Evolutionary conservation across 2,888 invertebrate species (phyloP).

Genomic region (Himalopsyche kuldschensis): DNA sequence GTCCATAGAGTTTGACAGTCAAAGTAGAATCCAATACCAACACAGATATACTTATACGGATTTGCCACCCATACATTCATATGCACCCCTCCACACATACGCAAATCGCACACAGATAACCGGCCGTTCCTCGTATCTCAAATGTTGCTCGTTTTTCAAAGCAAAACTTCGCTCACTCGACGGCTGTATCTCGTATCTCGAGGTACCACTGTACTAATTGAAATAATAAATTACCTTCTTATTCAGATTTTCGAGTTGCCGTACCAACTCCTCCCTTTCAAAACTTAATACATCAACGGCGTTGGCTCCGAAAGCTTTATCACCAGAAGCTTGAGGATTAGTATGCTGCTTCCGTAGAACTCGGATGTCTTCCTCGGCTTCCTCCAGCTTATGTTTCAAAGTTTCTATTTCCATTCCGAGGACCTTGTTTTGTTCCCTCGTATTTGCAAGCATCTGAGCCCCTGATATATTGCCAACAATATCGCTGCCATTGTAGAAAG

Average conservation of each 20-base stretch:
- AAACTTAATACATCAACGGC: slow-evolving; percentile 50
- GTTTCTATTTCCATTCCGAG: slow-evolving; percentile 66
- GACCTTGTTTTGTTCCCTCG: slow-evolving; percentile 62
- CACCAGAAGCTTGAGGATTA: slow-evolving; percentile 41
- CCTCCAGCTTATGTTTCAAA: slow-evolving; percentile 69
- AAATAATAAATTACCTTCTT: slow-evolving; percentile 56
- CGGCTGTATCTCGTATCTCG: too few species aligned
- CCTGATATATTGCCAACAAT: slow-evolving; percentile 52
- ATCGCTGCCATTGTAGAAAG: slow-evolving; percentile 44
- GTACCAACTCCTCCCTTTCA: slow-evolving; percentile 69
- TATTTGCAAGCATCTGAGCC: slow-evolving; percentile 61
- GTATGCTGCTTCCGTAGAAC: slow-evolving; percentile 59
- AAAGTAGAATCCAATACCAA: too few species aligned
- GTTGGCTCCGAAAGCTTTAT: slow-evolving; percentile 32
- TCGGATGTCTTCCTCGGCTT: slow-evolving; percentile 70
- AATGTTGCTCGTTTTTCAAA: too few species aligned
- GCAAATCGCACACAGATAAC: too few species aligned
- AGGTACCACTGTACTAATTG: too few species aligned
- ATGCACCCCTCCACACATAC: too few species aligned
- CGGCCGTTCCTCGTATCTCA: too few species aligned
- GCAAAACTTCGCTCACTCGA: too few species aligned
- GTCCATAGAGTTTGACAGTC: too few species aligned
- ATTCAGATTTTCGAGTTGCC: slow-evolving; percentile 66
- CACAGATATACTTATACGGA: too few species aligned
- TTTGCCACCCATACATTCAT: too few species aligned